Base-by-base conservation (phyloP, 2,113 vertebrate genomes). In the Urocolius indicus region DNA sequence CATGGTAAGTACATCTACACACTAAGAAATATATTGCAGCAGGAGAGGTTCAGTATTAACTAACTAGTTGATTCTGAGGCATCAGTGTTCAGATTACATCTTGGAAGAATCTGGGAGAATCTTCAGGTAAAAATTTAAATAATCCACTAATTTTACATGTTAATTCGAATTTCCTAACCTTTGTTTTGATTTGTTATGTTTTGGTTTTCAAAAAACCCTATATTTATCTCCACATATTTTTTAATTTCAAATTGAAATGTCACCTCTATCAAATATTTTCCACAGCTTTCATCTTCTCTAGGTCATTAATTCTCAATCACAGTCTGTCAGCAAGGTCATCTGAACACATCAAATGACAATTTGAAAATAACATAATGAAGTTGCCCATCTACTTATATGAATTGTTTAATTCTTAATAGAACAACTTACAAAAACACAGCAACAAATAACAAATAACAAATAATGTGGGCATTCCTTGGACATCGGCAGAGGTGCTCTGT, bases 391-490 rank as follows among this genome's bases (percentile, higher is more conserved):
- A n/a, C n/a, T n/a, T n/a, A n/a, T n/a, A n/a, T n/a, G n/a, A n/a
- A n/a, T n/a, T n/a, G n/a, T n/a, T n/a, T n/a, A n/a, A n/a, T n/a
- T n/a, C n/a, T n/a, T n/a, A n/a, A n/a, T n/a, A n/a, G n/a, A n/a
- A n/a, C n/a, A n/a, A n/a, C n/a, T n/a, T n/a, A n/a, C n/a, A n/a
- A n/a, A n/a, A n/a, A n/a, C n/a, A n/a, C n/a, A n/a, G n/a, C n/a
- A n/a, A n/a, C n/a, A n/a, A n/a, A n/a, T n/a, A n/a, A n/a, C n/a
- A n/a, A n/a, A n/a, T n/a, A n/a, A n/a, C n/a, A n/a, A n/a, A n/a
- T n/a, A n/a, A n/a, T n/a, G n/a, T 34, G 52, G 9, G 19, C 3
- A 9, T 58, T 27, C 22, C 1, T 1, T 29, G 8, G 24, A 69
- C 5, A 24, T 16, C 36, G 9, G 41, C 10, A n/a, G 57, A 54